Percentiles rank a stretch among this genome's conserved stretches.
Evolutionary conservation across 2,888 invertebrate species (phyloP).

Genomic region (Spilarctia lutea): DNA sequence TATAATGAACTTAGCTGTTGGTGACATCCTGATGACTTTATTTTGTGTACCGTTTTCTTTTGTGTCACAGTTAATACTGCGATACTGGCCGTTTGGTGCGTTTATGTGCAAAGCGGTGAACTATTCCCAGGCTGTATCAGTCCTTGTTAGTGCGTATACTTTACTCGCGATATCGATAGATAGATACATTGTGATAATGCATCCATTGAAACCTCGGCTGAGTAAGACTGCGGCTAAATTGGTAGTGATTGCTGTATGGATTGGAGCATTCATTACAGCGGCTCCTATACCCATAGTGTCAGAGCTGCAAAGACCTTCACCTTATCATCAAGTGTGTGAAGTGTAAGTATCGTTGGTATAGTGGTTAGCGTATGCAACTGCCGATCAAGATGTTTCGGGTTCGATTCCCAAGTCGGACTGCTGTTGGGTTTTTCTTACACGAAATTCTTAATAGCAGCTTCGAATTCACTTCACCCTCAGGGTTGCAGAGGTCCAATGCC

Average conservation of each 20-base stretch:
- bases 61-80: slow-evolving; percentile 91
- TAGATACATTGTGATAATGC: slow-evolving; percentile 96
- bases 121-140: slow-evolving; percentile 93
- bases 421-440: too few species aligned
- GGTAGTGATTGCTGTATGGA: slow-evolving; percentile 91
- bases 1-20: slow-evolving; percentile 95
- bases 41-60: slow-evolving; percentile 97
- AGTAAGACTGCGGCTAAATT: slow-evolving; percentile 90
- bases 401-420: too few species aligned
- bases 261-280: slow-evolving; percentile 91
- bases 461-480: too few species aligned
- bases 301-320: slow-evolving; percentile 87
- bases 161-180: slow-evolving; percentile 96
- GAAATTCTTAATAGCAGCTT: too few species aligned
- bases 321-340: slow-evolving; percentile 88
- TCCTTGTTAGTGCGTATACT: slow-evolving; percentile 95
- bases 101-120: slow-evolving; percentile 94
- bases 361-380: too few species aligned
- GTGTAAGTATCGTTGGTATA: slow-evolving; percentile 89
- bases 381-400: too few species aligned
- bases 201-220: slow-evolving; percentile 93
- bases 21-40: slow-evolving; percentile 95
- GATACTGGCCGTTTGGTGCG: slow-evolving; percentile 96
- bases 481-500: too few species aligned
- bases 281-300: slow-evolving; percentile 94